Evolutionary conservation across 2,888 invertebrate genomes (phyloP), one percentile per base, ranked within the genome.

Genomic region (Oscheius myriophilus): DNA sequence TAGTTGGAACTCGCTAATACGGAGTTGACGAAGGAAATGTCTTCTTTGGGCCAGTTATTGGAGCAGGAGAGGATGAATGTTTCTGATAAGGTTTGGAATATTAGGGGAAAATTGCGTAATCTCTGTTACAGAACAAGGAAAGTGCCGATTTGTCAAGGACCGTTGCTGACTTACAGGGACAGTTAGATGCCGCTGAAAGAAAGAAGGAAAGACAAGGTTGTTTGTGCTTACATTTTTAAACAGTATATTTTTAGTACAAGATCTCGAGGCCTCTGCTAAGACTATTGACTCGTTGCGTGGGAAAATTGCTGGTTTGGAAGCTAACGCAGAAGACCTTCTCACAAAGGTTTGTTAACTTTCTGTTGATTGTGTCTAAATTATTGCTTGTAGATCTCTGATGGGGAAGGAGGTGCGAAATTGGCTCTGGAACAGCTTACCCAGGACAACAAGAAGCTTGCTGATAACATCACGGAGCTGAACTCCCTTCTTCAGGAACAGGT

Each of bases 321-420:
- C 75, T 23, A 79, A 79, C 57, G 73, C 75, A 33, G 70, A 75
- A 16, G 69, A 73, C 39, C 52, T 78, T 53, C 63, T 73, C 65
- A 65, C 64, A 11, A 78, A 79, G 51, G 74, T 69, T 39, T 55
- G 39, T n/a, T 33, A 11, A 26, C 62, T 53, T 14, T 25, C n/a
- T 23, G 41, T 18, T 39, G 23, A 42, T 54, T 26, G 7, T 25
- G 49, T n/a, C n/a, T 52, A 67, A 25, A 53, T 18, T 6, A 16
- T 23, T 53, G 11, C 26, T 59, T 72, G 33, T 61, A 71, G 67
- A 73, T 83, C 18, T 71, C 75, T 7, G 76, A 79, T 21, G 76
- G 82, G 26, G 79, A 80, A 66, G 75, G 76, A 49, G 78, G 82
- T 53, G 70, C 76, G 14, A 80, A 82, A 64, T 67, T 77, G 69